A percentile compares a stretch with the other conserved stretches of the same genome.
These are phyloP conservation scores for Oreamnos americanus DNA, from an alignment of 2,113 vertebrate genomes.

Conservation along the genomic window DNA sequence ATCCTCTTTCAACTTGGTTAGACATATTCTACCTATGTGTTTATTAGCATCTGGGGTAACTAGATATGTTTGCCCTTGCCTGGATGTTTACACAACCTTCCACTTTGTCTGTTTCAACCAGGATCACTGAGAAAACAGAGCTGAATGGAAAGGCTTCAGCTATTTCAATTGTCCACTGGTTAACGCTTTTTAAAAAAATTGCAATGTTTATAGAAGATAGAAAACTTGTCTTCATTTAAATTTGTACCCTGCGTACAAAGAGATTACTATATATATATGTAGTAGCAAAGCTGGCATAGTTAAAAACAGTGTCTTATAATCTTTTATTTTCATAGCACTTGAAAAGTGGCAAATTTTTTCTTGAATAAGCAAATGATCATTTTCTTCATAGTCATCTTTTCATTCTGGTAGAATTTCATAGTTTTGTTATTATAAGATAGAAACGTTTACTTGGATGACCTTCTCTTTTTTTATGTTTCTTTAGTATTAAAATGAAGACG, in stretches of 20 bases:
- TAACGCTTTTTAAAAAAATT: neutral
- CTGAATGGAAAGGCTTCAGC: neutral
- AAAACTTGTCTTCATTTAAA: slow-evolving; percentile 24
- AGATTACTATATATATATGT: slow-evolving; percentile 30
- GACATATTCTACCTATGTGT: neutral
- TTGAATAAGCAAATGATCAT: slow-evolving; percentile 53
- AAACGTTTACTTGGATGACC: neutral
- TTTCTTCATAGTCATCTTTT: slow-evolving; percentile 33
- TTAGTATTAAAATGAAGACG: slow-evolving; percentile 24
- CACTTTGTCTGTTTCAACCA: neutral
- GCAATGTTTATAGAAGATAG: neutral
- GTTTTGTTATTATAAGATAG: neutral
- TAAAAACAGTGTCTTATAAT: slow-evolving; percentile 51
- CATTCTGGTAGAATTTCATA: slow-evolving; percentile 44
- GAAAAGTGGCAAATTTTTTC: slow-evolving; percentile 36
- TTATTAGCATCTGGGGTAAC: neutral
- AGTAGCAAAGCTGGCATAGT: slow-evolving; percentile 7
- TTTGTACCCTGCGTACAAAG: slow-evolving; percentile 45
- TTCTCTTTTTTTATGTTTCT: neutral
- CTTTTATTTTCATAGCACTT: slow-evolving; percentile 37
- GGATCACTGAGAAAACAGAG: neutral
- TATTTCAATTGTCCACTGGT: neutral
- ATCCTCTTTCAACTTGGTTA: neutral
- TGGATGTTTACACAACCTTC: neutral
- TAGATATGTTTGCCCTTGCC: neutral